A percentile compares a stretch with the other conserved stretches of the same genome.
Evolutionary conservation across 23 tunicate species (phyloP).

Genomic region (Halocynthia aurantium): DNA sequence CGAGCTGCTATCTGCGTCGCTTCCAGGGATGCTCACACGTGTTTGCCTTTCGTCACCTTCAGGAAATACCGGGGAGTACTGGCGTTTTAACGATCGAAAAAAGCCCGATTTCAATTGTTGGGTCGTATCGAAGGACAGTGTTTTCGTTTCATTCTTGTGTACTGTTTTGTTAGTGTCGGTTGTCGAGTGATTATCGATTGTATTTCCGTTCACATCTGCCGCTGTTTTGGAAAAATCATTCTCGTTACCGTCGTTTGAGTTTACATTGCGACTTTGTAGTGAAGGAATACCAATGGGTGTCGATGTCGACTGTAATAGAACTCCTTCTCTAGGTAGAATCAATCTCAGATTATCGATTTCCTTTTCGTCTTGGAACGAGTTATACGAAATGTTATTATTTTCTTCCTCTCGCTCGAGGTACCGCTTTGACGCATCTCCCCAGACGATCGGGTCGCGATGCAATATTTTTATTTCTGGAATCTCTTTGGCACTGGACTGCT

Average conservation of each 20-base stretch:
- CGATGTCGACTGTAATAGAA: no score
- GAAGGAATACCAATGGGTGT: no score
- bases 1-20: background rate
- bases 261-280: background rate
- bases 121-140: conserved; percentile 43
- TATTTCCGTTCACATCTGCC: background rate
- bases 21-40: background rate
- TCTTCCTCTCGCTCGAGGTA: background rate
- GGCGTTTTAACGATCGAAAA: conserved; percentile 70
- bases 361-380: background rate
- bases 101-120: conserved; percentile 76
- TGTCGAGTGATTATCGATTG: background rate
- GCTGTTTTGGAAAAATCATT: background rate
- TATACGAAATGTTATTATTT: background rate
- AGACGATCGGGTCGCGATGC: conserved; percentile 16
- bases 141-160: background rate
- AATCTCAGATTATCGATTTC: background rate
- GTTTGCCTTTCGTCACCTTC: background rate
- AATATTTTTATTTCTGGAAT: background rate
- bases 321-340: background rate
- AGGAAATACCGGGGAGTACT: conserved; percentile 38
- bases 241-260: background rate
- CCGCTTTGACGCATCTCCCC: conserved; percentile 31
- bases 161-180: background rate
- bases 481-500: background rate